phyloP scores from a whole-genome alignment of 53 echinoderm and acorn worm species.

The Antedon mediterranea region DNA sequence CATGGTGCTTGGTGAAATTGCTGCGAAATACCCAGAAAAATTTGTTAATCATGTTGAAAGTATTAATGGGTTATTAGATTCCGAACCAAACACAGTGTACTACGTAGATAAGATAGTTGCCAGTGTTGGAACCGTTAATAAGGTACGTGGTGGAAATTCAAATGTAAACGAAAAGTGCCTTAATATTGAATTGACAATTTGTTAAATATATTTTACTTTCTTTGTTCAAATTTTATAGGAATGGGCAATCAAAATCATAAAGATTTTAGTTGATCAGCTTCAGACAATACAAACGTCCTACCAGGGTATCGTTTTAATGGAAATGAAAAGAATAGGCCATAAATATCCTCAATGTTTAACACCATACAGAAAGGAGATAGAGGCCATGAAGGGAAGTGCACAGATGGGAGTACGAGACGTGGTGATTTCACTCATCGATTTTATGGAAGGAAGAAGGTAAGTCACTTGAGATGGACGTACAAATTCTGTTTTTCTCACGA shows the following conservation, averaged over 20 bases:
- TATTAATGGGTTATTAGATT: slow-evolving; percentile 27
- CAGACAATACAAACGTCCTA: slow-evolving; percentile 41
- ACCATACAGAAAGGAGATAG: slow-evolving; percentile 51
- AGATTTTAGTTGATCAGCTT: slow-evolving; percentile 40
- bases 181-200: too few relatives aligned
- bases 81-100: slow-evolving; percentile 27
- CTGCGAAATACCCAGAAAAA: slow-evolving; percentile 27
- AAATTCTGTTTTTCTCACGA: too few relatives aligned
- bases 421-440: slow-evolving; percentile 55
- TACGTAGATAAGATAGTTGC: slow-evolving; percentile 50
- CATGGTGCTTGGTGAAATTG: slow-evolving; percentile 38
- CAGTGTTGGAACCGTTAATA: slow-evolving; percentile 52
- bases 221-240: slow-evolving; percentile 11
- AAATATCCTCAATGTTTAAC: slow-evolving; percentile 44
- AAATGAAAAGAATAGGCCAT: slow-evolving; percentile 66
- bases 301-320: slow-evolving; percentile 42
- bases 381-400: slow-evolving; percentile 40
- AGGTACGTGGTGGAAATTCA: too few relatives aligned
- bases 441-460: slow-evolving; percentile 82
- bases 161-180: too few relatives aligned
- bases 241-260: slow-evolving; percentile 44
- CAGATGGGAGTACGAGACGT: slow-evolving; percentile 56
- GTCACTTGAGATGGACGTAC: too few relatives aligned
- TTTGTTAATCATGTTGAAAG: slow-evolving; percentile 49
- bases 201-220: not conserved